A percentile compares a stretch with the other conserved stretches of the same genome.
These are phyloP conservation scores for Amphipyra tragopoginis DNA, from an alignment of 2,888 invertebrate genomes.

Conservation along the genomic window DNA sequence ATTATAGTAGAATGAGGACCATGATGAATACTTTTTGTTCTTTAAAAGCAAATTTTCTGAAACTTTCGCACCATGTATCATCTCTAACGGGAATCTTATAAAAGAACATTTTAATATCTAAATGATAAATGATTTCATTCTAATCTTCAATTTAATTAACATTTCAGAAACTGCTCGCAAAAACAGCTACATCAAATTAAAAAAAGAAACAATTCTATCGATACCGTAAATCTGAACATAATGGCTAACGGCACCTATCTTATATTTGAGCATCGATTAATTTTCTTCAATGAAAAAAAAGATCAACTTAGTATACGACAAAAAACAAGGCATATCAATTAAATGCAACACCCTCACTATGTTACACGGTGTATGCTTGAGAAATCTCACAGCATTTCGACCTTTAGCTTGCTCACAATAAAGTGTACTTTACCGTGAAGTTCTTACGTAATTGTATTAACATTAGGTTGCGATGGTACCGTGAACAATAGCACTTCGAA, in stretches of 20 bases:
- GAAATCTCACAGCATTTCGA: constrained; percentile 12
- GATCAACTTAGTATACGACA: constrained; percentile 61
- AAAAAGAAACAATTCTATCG: constrained; percentile 60
- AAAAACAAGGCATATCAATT: constrained; percentile 76
- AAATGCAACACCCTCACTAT: constrained; percentile 57
- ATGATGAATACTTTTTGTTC: neutral
- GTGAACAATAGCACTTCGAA: constrained; percentile 60
- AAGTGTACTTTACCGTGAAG: constrained; percentile 19
- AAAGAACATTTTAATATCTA: neutral
- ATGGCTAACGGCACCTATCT: constrained; percentile 73
- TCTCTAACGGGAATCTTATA: constrained; percentile 20
- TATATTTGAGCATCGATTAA: constrained; percentile 78
- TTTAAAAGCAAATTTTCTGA: neutral
- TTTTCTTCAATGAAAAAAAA: constrained; percentile 63
- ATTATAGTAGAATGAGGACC: too few relatives aligned
- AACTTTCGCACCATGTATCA: neutral
- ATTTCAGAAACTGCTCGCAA: constrained; percentile 18
- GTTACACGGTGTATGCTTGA: constrained; percentile 1
- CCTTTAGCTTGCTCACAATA: neutral
- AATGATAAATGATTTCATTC: constrained; percentile 43
- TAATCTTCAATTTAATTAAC: constrained; percentile 45
- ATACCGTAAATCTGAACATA: constrained; percentile 70
- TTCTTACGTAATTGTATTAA: constrained; percentile 44
- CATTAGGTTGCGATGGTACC: constrained; percentile 52
- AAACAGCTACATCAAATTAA: constrained; percentile 28